Conservation (phyloP, 2,113 vertebrate species). For the Muntiacus reevesi region DNA sequence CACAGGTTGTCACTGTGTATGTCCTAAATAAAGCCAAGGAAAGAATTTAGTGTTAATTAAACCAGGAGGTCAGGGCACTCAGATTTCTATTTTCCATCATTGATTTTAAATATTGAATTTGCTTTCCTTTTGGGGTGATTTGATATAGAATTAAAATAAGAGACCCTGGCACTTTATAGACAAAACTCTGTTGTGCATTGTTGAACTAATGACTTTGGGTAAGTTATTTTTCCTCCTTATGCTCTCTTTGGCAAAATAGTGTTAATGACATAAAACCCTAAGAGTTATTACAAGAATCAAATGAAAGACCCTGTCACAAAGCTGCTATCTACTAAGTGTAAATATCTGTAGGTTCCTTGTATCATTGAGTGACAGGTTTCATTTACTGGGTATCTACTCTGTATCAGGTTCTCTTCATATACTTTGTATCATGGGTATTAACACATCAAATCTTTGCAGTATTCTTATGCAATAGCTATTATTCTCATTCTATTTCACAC, state of each 20-base stretch:
- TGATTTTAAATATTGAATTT: neutral
- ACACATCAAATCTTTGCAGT: neutral
- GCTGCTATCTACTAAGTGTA: neutral
- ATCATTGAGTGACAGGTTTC: neutral
- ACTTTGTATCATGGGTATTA: neutral
- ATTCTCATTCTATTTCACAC: neutral
- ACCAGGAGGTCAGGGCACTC: neutral
- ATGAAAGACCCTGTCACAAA: neutral
- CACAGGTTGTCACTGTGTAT: neutral
- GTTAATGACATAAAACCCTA: neutral
- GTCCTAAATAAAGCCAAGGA: slow-evolving; percentile 1
- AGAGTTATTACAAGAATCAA: neutral
- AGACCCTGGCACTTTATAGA: neutral
- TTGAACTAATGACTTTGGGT: neutral
- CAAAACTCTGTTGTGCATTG: neutral
- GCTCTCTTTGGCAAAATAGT: neutral
- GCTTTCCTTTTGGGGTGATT: neutral
- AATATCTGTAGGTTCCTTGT: neutral
- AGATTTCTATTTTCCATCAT: neutral
- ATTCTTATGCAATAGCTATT: neutral
- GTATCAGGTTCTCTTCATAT: neutral
- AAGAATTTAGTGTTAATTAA: neutral
- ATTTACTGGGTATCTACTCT: neutral
- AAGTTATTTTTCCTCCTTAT: neutral
- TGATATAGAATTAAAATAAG: neutral